Conservation (phyloP, 2,888 invertebrate species). For the Drosophila lutescens region DNA sequence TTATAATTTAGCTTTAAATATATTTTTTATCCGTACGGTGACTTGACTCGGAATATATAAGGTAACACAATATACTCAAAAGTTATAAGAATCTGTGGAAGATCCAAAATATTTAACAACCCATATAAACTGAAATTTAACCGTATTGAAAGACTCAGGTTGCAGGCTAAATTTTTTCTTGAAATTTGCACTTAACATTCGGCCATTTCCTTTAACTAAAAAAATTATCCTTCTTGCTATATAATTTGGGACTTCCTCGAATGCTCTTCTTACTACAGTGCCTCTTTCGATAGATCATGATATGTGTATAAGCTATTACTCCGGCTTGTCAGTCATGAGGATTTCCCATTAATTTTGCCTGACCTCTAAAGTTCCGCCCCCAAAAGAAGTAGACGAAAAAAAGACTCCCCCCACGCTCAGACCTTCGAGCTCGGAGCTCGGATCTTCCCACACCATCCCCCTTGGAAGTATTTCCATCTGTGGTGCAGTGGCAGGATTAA, state of each 20-base stretch:
- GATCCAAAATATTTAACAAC: too few species aligned
- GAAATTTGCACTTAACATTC: too few species aligned
- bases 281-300: constrained; percentile 25
- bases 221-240: constrained; percentile 1
- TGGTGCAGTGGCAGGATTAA: constrained; percentile 71
- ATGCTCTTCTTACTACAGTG: constrained; percentile 8
- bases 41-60: too few species aligned
- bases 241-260: constrained; percentile 30
- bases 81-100: too few species aligned
- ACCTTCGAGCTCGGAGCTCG: constrained; percentile 5
- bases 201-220: neutral
- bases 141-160: too few species aligned
- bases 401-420: constrained; percentile 20
- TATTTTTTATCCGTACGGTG: too few species aligned
- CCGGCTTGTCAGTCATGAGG: constrained; percentile 38
- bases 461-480: constrained; percentile 29
- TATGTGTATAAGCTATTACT: constrained; percentile 29
- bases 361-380: constrained; percentile 43
- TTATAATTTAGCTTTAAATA: neutral
- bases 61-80: too few species aligned
- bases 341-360: constrained; percentile 43
- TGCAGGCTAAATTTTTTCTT: too few species aligned
- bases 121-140: too few species aligned
- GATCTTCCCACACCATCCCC: constrained; percentile 9
- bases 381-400: constrained; percentile 8